Evolutionary conservation across 2,797 vertebrate genomes (phyloP), one percentile per base, ranked within the genome.

Genomic region (Xenentodon cancila): DNA sequence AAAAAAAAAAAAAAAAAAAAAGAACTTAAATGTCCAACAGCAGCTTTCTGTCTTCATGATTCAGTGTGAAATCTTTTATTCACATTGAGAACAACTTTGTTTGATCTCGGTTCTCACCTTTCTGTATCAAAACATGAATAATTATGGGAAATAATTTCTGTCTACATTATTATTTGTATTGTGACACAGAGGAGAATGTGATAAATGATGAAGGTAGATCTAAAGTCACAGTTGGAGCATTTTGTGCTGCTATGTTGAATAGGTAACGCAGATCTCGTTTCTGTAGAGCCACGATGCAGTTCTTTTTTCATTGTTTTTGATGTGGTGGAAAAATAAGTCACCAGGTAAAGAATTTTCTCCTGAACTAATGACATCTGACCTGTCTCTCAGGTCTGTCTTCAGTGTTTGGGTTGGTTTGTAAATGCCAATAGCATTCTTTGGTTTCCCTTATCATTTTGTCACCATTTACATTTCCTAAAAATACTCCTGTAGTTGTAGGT

Each of bases 381-480:
- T 22, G 17, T 18, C 44, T 58, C 18, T 9, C 17, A 37, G 15
- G 21, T 30, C 16, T 58, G 19, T 53, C 21, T 44, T 3, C 3
- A 21, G 56, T 45, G 32, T n/a, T n/a, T n/a, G n/a, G n/a, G 3
- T 34, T 51, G 47, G 32, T 53, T 70, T 5, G 16, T 11, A 30
- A 20, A 17, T 47, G 40, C 71, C 48, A 61, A 37, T 53, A 9
- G 47, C 34, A 7, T 18, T 30, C 16, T 37, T 13, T 30, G 79
- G 53, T 73, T 45, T 77, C 46, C 8, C 30, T 70, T 68, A 71
- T 77, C 67, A 25, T 32, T 15, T 27, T 13, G 9, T 69, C 74
- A 19, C 12, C 12, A 58, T 34, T 34, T 12, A 16, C 44, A 48
- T 77, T 82, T 77, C 53, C 70, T 65, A 34, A 32, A 48, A 63